Evolutionary conservation across 1,140 invertebrate genomes (phyloP).

Genomic region (Drosophila navojoa): DNA sequence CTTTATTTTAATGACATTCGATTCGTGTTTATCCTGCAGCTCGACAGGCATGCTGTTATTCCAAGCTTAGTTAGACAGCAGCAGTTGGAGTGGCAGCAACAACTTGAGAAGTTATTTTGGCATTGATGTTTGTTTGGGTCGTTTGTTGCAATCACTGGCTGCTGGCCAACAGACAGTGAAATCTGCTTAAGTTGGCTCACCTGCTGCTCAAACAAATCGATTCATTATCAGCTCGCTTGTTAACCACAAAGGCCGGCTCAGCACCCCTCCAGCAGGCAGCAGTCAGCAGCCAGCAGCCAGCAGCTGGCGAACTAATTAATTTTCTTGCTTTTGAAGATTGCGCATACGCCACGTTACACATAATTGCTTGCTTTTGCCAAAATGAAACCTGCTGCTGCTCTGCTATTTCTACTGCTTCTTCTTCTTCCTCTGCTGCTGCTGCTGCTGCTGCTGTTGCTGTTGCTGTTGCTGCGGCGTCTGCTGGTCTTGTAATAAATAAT

Average conservation of each 20-base stretch:
- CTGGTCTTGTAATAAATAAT: slow-evolving; percentile 59
- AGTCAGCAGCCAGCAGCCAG: too few species aligned
- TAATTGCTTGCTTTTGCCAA: slow-evolving; percentile 57
- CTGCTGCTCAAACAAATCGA: slow-evolving; percentile 47
- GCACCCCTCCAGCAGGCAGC: background rate
- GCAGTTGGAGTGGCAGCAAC: slow-evolving; percentile 7
- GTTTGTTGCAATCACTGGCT: slow-evolving; percentile 28
- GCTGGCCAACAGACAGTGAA: slow-evolving; percentile 64
- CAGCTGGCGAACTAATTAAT: slow-evolving; percentile 67
- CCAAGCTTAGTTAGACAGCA: slow-evolving; percentile 56
- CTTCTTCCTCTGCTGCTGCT: slow-evolving; percentile 1
- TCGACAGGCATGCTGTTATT: slow-evolving; percentile 40
- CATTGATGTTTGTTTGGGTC: slow-evolving; percentile 41
- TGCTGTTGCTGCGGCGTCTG: background rate
- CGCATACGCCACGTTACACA: slow-evolving; percentile 67
- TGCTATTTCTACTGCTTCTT: background rate
- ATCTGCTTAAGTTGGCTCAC: slow-evolving; percentile 55
- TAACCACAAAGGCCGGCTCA: slow-evolving; percentile 30
- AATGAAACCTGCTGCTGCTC: slow-evolving; percentile 6
- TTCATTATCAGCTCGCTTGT: slow-evolving; percentile 53
- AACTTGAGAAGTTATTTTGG: slow-evolving; percentile 37
- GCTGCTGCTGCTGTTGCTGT: background rate
- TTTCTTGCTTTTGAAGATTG: slow-evolving; percentile 62
- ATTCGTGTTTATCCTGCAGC: slow-evolving; percentile 56
- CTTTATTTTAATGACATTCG: slow-evolving; percentile 78